Base-by-base conservation (phyloP, 2,797 vertebrate genomes). In the Poliocrania exsul region DNA sequence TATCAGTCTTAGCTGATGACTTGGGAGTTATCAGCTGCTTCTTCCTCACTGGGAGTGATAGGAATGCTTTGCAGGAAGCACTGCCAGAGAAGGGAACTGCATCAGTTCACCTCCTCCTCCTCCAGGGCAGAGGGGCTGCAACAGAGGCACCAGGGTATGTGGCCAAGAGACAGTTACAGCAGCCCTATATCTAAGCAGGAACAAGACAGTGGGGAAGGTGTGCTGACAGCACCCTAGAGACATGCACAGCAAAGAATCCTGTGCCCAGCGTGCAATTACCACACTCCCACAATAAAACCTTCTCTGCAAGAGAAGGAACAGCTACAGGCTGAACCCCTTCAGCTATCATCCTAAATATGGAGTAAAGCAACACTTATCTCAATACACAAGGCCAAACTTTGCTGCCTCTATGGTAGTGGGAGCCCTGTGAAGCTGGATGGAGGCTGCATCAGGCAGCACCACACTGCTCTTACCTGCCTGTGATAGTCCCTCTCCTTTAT, bases 401-500 rank as follows among this genome's bases (percentile, higher is more conserved):
- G 66, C 37, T 57, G 33, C 53, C 35, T 23, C 40, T 19, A 0
- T 1, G 12, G 53, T 70, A 80, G 20, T 20, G 4, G 4, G 71
- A 92, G 20, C 49, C 24, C 35, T 47, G 40, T 2, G 3, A 26
- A 37, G 15, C 58, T 16, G 70, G 72, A 20, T 25, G 13, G 56
- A 71, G 35, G 74, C 77, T 35, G 57, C 3, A 37, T 17, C 14
- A 25, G 13, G 46, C 23, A 65, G 51, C 15, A 37, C 21, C 29
- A n/a, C 14, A 6, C 24, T 42, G 44, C 57, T 56, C 92, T 77
- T 50, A 99, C 99, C 99, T 99, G 99, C 96, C 97, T 98, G 94
- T 98, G 98, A 86, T 99, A 99, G 97, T 98, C 98, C 92, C 99
- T 98, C 95, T 99, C 99, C 92, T 99, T 98, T 81, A 99, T 98